A percentile compares a stretch with the other conserved stretches of the same genome.
These are phyloP conservation scores for Anadara kagoshimensis DNA, from an alignment of 1,140 invertebrate species.

Conservation along the genomic window DNA sequence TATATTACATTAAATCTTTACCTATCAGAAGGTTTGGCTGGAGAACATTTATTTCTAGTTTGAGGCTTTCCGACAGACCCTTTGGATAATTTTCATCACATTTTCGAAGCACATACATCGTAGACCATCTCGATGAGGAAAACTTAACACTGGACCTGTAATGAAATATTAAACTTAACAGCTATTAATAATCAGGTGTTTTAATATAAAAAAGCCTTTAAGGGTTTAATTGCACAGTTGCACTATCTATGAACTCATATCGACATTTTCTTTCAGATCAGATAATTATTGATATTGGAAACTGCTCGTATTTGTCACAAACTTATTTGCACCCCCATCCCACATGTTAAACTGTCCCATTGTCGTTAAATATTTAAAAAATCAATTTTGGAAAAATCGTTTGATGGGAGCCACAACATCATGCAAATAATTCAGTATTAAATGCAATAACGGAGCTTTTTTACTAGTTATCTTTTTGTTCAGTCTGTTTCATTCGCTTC, in stretches of 20 bases:
- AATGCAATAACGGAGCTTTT: no score
- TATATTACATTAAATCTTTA: not conserved
- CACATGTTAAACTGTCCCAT: no score
- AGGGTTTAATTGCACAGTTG: not conserved
- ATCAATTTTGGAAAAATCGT: no score
- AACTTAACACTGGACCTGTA: not conserved
- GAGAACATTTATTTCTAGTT: not conserved
- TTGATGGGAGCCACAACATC: no score
- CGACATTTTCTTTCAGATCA: no score
- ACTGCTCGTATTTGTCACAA: no score
- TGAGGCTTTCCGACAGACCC: slow-evolving; percentile 1
- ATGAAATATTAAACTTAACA: not conserved
- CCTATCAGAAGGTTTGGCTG: not conserved
- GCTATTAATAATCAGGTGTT: not conserved
- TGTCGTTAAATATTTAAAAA: no score
- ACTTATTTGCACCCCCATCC: no score
- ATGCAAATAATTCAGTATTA: no score
- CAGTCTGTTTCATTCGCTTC: no score
- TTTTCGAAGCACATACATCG: slow-evolving; percentile 21
- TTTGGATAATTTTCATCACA: slow-evolving; percentile 4
- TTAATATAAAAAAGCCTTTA: not conserved
- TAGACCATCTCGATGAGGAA: not conserved
- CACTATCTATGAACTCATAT: not conserved
- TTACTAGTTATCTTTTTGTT: no score
- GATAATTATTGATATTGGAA: no score